Evolutionary conservation across 2,113 vertebrate species (phyloP), one percentile per base, ranked within the genome.

Genomic region (Zeus faber): DNA sequence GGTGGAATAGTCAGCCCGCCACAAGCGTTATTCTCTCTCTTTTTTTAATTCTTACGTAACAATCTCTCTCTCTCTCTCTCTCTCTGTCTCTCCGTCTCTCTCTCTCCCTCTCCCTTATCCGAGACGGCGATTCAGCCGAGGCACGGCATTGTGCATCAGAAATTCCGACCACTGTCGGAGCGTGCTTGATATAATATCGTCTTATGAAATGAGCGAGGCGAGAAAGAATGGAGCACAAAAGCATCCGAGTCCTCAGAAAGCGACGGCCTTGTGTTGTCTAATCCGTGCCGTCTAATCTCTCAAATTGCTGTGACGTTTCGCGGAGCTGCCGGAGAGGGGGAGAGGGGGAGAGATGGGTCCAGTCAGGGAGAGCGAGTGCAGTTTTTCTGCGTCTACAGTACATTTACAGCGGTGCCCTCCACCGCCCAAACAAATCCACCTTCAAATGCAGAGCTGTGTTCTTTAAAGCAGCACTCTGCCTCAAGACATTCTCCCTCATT

Each of bases 21-120:
- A 67, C 49, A 45, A 64, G 71, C 78, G 74, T 84, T 82, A 35
- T 35, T 35, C n/a, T 14, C 1, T 14, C 9, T 82, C 78, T n/a
- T n/a, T n/a, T n/a, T n/a, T n/a, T n/a, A n/a, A 76, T 55, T 82
- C 79, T 87, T 81, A 82, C 81, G 61, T 85, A 81, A 85, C 79
- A 69, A 72, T n/a, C n/a, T n/a, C n/a, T n/a, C n/a, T n/a, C n/a
- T n/a, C n/a, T n/a, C n/a, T n/a, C n/a, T n/a, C n/a, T n/a, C n/a
- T n/a, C n/a, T n/a, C n/a, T n/a, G n/a, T n/a, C n/a, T n/a, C n/a
- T n/a, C n/a, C n/a, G n/a, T n/a, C n/a, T n/a, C n/a, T n/a, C n/a
- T n/a, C n/a, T n/a, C n/a, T n/a, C n/a, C n/a, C n/a, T n/a, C 58
- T 37, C 70, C 67, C 55, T 35, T 40, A 72, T 72, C 67, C 70